Evolutionary conservation across 2,888 invertebrate species (phyloP), one percentile per base, ranked within the genome.

Genomic region (Apotomis betuletana): DNA sequence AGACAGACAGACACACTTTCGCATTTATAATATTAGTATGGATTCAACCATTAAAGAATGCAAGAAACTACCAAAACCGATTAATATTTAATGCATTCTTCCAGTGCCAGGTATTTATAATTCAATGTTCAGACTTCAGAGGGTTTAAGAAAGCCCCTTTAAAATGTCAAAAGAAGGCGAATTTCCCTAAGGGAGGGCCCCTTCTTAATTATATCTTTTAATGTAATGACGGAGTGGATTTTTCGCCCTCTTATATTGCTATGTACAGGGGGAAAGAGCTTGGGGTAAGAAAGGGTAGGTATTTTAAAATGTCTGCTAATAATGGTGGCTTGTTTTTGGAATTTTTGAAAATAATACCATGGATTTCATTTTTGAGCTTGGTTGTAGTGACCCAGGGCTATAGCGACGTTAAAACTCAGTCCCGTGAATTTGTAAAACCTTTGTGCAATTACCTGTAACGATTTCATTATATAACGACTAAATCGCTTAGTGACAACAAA

Each of bases 121-220:
- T 52, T 54, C 70, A 1, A 36, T 57, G 77, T 68, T 15, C 70
- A 76, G 76, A 80, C 77, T 68, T 15, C 70, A 76, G 76, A 80
- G 87, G 87, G 86, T 81, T 86, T 87, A 90, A 90, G 90, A 89
- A 90, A 88, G 90, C 90, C 88, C 83, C 87, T 89, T 90, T 91
- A 90, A 92, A 92, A 92, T 87, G 91, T 90, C 91, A 89, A 92
- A 92, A 92, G 92, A 92, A 92, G 91, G 88, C 87, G 87, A 88
- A 86, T 88, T 90, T 90, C 90, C 90, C 86, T 81, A 80, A 88
- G 88, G 91, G 90, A 83, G 86, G 77, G 76, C 83, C 84, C 79
- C 89, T 89, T 89, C 89, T 91, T 91, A 92, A 92, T 92, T 92
- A 92, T 91, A 92, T 92, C 90, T 92, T 92, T 91, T 91, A 92